phyloP scores from a whole-genome alignment of 2,888 invertebrate species.

The Drosophila birchii region DNA sequence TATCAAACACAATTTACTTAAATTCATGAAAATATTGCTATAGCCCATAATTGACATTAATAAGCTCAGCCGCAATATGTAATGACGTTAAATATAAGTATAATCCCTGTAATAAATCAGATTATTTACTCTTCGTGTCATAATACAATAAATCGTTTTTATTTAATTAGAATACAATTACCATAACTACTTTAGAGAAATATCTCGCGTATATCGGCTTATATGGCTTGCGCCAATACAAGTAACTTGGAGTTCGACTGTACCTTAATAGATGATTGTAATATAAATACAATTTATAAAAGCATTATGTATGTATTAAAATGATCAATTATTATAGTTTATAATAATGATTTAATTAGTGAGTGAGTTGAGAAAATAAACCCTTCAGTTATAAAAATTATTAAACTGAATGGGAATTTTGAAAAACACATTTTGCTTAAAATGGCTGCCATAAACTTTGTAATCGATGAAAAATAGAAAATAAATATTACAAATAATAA shows the following conservation, averaged over 20 bases:
- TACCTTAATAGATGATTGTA: neutral
- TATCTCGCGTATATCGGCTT: neutral
- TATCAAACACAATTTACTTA: neutral
- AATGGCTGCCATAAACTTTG: neutral
- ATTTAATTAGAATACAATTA: neutral
- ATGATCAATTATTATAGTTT: neutral
- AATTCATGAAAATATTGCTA: neutral
- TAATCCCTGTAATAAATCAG: neutral
- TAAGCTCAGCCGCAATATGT: neutral
- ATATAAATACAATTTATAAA: neutral
- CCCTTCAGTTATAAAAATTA: too few relatives aligned
- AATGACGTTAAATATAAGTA: too few relatives aligned
- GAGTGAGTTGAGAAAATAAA: too few relatives aligned
- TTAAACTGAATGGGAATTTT: too few relatives aligned
- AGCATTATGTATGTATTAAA: too few relatives aligned
- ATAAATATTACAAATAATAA: neutral
- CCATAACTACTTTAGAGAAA: neutral
- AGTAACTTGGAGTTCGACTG: neutral
- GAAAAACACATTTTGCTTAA: neutral
- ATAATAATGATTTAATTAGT: neutral
- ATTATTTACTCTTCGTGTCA: neutral
- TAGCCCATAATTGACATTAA: neutral
- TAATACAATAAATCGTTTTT: constrained; percentile 2
- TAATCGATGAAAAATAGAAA: neutral
- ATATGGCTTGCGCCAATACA: neutral